These are phyloP conservation scores for Oenanthe melanoleuca DNA, from an alignment of 2,113 vertebrate species.

Conservation along the genomic window DNA sequence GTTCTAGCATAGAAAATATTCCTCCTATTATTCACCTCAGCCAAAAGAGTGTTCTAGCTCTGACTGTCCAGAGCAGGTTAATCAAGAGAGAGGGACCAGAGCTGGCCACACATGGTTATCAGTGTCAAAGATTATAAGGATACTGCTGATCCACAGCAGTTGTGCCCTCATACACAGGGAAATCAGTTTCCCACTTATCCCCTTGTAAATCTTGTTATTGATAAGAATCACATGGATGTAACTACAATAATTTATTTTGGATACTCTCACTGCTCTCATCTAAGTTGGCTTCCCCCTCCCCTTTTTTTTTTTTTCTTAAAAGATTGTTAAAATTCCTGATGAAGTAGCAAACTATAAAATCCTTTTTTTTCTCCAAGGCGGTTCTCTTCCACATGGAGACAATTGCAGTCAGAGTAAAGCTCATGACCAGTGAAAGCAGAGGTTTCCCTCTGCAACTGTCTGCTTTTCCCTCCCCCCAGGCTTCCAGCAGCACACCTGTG, in stretches of 20 bases:
- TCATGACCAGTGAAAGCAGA: not conserved
- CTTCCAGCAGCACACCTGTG: not conserved
- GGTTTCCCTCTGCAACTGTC: not conserved
- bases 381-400: not conserved
- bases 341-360: not conserved
- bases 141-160: not conserved
- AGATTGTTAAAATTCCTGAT: not conserved
- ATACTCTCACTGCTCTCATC: not conserved
- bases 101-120: not conserved
- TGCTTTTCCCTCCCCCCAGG: not conserved
- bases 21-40: not conserved
- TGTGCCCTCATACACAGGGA: not conserved
- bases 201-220: not conserved
- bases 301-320: not conserved
- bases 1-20: not conserved
- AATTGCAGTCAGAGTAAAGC: not conserved
- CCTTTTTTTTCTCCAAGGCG: not conserved
- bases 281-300: not conserved
- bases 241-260: not conserved
- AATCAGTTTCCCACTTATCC: not conserved
- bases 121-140: not conserved
- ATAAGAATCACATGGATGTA: not conserved
- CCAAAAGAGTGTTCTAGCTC: not conserved
- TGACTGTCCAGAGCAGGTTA: not conserved
- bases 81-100: not conserved